Evolutionary conservation across 1,140 invertebrate species (phyloP), one percentile per base, ranked within the genome.

Genomic region (Luehdorfia chinensis): DNA sequence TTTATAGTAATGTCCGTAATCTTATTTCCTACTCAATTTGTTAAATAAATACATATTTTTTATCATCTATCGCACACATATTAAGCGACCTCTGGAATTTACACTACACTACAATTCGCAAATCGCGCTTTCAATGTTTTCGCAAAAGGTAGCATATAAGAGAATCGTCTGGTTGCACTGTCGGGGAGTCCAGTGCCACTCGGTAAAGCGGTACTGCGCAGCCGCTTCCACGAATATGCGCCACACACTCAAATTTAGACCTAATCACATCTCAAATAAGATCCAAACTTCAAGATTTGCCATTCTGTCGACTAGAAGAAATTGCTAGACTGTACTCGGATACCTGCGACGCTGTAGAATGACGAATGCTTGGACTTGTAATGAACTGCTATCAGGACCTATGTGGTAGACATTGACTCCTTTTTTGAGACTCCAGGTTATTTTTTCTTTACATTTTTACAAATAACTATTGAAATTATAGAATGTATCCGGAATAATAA

Each of bases 241-340:
- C 52, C 30, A 32, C 55, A 62, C 70, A 65, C 55, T 57, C 54
- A 69, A 66, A 56, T 59, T 65, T 56, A 59, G 52, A 61, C 63
- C 57, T 59, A 72, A 55, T 59, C 46, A 41, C 64, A 51, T 32
- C 51, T 57, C 47, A 46, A 50, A 57, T 57, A 63, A 64, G 44
- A 60, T 34, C 49, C 43, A 51, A 64, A 65, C 64, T 80, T 80
- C 72, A 77, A 77, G 59, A 74, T 80, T 80, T 80, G 72, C 76
- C 72, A 80, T 79, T 79, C 75, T 69, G 71, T 75, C 69, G 65
- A 74, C 75, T 76, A 77, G 71, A 74, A 57, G 50, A 61, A 79
- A 75, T 75, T 65, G 65, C 73, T 76, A 71, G 73, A 71, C 63
- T 66, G 67, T 77, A 73, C 67, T 71, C 47, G 59, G 62, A 59